phyloP scores from a whole-genome alignment of 2,888 invertebrate genomes.

The Girardia tigrina region DNA sequence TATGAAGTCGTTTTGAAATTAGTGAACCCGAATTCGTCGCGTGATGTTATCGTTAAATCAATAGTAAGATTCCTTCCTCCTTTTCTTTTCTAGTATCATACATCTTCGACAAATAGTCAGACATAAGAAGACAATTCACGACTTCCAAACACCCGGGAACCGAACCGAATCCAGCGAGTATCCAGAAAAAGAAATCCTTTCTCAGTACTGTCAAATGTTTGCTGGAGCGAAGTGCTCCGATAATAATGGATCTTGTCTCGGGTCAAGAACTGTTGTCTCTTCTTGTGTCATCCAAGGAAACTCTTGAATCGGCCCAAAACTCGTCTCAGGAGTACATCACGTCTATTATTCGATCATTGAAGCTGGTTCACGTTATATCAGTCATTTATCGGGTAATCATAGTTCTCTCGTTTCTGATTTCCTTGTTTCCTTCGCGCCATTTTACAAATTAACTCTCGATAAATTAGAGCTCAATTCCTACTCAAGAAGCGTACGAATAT shows the following conservation, averaged over 20 bases:
- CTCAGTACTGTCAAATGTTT: slow-evolving; percentile 51
- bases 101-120: background rate
- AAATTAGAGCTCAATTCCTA: background rate
- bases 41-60: slow-evolving; percentile 12
- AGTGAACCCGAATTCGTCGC: background rate
- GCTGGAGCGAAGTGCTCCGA: slow-evolving; percentile 79
- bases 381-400: slow-evolving; percentile 3
- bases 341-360: background rate
- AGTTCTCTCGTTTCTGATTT: too few species aligned
- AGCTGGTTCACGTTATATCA: background rate
- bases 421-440: too few species aligned
- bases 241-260: slow-evolving; percentile 82
- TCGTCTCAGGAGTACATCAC: background rate
- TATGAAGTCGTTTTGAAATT: background rate
- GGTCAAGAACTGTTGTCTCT: slow-evolving; percentile 56
- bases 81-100: background rate
- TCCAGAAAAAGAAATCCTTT: slow-evolving; percentile 14
- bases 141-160: background rate
- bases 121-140: background rate
- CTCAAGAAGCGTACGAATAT: background rate
- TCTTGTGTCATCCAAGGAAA: slow-evolving; percentile 28
- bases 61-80: too few species aligned
- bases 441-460: background rate
- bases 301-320: background rate
- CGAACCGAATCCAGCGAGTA: background rate